Percentiles rank a stretch among this genome's conserved stretches.
These are phyloP conservation scores for Leptodactylus fuscus DNA, from an alignment of 2,113 vertebrate genomes.

Conservation along the genomic window DNA sequence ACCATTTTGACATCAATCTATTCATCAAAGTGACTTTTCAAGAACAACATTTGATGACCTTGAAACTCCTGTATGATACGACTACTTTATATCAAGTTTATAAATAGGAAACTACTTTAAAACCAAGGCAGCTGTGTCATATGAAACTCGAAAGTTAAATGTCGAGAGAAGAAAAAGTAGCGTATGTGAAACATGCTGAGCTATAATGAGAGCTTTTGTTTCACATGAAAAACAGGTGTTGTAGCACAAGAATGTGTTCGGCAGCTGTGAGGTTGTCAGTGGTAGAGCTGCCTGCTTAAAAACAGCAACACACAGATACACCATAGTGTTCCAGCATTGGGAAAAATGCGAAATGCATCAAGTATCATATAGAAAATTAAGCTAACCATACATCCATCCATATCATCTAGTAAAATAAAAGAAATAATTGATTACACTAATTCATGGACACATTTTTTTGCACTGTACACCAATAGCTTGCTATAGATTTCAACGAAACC, in stretches of 20 bases:
- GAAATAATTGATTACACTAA: not conserved
- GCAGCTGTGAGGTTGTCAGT: constrained; percentile 46
- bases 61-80: not conserved
- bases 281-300: not conserved
- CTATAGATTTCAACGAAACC: constrained; percentile 9
- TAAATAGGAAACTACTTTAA: constrained; percentile 45
- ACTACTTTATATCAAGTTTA: constrained; percentile 32
- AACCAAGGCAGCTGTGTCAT: constrained; percentile 54
- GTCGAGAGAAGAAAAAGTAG: constrained; percentile 54
- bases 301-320: not conserved
- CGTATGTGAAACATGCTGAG: constrained; percentile 56
- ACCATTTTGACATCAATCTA: not conserved
- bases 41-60: not conserved
- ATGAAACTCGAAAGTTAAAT: constrained; percentile 54
- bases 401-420: not conserved
- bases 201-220: constrained; percentile 60
- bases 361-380: not conserved
- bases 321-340: not conserved
- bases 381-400: not conserved
- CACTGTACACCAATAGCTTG: not conserved
- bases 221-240: constrained; percentile 62
- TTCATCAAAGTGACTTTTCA: constrained; percentile 27
- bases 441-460: not conserved
- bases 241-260: constrained; percentile 45
- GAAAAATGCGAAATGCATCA: not conserved